Percentiles rank a stretch among this genome's conserved stretches.
phyloP scores from a whole-genome alignment of 2,888 invertebrate species.

The Lasioglossum morio region DNA sequence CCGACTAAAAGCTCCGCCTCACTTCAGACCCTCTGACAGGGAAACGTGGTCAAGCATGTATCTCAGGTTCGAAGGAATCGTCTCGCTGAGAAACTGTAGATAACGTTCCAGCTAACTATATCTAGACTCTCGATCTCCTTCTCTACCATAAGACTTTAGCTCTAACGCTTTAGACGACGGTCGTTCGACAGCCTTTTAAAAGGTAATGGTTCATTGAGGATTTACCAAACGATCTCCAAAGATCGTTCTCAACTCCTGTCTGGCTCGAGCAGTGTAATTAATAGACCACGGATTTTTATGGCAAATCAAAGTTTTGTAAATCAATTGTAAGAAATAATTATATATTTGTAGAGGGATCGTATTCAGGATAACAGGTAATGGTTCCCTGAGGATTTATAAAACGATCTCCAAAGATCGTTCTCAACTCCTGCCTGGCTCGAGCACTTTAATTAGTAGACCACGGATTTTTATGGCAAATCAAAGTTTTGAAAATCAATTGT shows the following conservation, averaged over 20 bases:
- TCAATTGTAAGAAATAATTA: too few relatives aligned
- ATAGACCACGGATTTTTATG: background rate
- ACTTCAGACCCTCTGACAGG: background rate
- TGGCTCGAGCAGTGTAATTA: background rate
- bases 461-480: background rate
- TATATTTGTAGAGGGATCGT: too few relatives aligned
- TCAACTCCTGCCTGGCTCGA: background rate
- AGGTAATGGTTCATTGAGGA: background rate
- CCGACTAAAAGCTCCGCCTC: background rate
- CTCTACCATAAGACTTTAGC: background rate
- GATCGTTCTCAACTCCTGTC: background rate
- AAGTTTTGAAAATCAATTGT: too few relatives aligned
- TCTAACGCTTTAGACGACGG: background rate
- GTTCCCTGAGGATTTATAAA: background rate
- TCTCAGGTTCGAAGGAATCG: background rate
- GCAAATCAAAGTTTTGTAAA: too few relatives aligned
- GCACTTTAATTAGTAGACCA: background rate
- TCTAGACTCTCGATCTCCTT: background rate
- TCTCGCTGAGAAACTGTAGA: background rate
- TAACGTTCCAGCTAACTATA: background rate
- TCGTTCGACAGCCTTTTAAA: background rate
- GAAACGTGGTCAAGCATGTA: slow-evolving; percentile 4
- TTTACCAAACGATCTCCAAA: background rate
- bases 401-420: background rate
- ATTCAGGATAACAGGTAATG: background rate